A percentile compares a stretch with the other conserved stretches of the same genome.
Conservation (phyloP, 2,888 invertebrate species). For the Cosmopolites sordidus region DNA sequence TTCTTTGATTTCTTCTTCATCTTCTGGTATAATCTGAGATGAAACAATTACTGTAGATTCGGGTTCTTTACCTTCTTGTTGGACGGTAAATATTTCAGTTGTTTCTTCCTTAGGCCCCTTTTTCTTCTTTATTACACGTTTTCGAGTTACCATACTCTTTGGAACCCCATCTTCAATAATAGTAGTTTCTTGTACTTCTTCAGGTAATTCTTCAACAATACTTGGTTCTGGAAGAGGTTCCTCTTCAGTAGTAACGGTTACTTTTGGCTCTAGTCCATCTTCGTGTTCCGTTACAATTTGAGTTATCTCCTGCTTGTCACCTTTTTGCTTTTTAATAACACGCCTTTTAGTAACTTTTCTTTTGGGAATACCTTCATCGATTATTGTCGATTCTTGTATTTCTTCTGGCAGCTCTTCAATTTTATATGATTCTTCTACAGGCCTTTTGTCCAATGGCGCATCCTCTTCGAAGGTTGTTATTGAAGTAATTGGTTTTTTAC, state of each 20-base stretch:
- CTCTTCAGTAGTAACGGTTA: conserved; percentile 46
- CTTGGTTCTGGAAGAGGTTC: conserved; percentile 36
- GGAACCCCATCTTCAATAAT: conserved; percentile 27
- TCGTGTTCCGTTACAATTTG: conserved; percentile 51
- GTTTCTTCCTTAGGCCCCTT: conserved; percentile 44
- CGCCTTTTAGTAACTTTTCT: conserved; percentile 40
- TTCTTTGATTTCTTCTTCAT: conserved; percentile 31
- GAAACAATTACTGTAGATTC: conserved; percentile 28
- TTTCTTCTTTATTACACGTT: conserved; percentile 43
- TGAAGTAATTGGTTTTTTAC: conserved; percentile 37
- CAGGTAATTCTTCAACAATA: conserved; percentile 39
- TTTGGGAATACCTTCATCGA: conserved; percentile 43
- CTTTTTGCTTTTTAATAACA: conserved; percentile 48
- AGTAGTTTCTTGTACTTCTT: conserved; percentile 34
- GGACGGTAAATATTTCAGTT: conserved; percentile 30
- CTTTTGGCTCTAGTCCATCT: conserved; percentile 47
- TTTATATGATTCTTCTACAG: conserved; percentile 32
- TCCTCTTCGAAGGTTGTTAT: conserved; percentile 31
- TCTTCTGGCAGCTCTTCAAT: conserved; percentile 34
- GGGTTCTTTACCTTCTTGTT: conserved; percentile 31
- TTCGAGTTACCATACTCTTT: conserved; percentile 48
- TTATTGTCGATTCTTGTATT: conserved; percentile 35
- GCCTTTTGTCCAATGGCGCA: conserved; percentile 28
- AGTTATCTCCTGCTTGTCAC: conserved; percentile 38
- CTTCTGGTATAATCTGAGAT: conserved; percentile 20